These are phyloP conservation scores for Megaceryle alcyon DNA, from an alignment of 2,797 vertebrate genomes.

Conservation along the genomic window DNA sequence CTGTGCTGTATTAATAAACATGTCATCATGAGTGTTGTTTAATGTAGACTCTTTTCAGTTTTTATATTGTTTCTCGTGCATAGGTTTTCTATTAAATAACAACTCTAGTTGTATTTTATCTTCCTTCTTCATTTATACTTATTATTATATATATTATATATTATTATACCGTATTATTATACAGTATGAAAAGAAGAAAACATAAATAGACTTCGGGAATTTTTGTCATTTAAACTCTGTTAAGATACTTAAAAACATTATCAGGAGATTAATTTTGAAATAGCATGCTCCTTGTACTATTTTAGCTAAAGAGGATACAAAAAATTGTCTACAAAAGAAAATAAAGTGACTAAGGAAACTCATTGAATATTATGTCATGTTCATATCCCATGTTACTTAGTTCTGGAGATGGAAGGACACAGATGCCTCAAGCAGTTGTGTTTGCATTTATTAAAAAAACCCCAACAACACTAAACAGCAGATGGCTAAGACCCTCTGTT, in stretches of 20 bases:
- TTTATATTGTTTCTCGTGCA: neutral
- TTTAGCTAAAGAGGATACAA: conserved; percentile 31
- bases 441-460: conserved; percentile 60
- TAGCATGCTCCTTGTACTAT: conserved; percentile 32
- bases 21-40: neutral
- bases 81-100: neutral
- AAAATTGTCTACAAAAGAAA: conserved; percentile 45
- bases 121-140: neutral
- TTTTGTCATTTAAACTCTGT: neutral
- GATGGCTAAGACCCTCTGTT: conserved; percentile 16
- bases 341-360: conserved; percentile 28
- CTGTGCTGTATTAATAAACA: neutral
- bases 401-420: conserved; percentile 29
- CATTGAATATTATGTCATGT: conserved; percentile 9
- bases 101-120: neutral
- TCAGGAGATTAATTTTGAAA: conserved; percentile 41
- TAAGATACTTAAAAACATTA: neutral
- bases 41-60: neutral
- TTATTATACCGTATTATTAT: too few relatives aligned
- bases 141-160: too few relatives aligned
- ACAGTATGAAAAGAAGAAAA: neutral
- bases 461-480: neutral
- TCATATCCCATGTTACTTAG: conserved; percentile 42
- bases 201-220: neutral
- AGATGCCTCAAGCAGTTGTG: conserved; percentile 45